Evolutionary conservation across 2,888 invertebrate species (phyloP), one percentile per base, ranked within the genome.

Genomic region (Caradrina clavipalpis): DNA sequence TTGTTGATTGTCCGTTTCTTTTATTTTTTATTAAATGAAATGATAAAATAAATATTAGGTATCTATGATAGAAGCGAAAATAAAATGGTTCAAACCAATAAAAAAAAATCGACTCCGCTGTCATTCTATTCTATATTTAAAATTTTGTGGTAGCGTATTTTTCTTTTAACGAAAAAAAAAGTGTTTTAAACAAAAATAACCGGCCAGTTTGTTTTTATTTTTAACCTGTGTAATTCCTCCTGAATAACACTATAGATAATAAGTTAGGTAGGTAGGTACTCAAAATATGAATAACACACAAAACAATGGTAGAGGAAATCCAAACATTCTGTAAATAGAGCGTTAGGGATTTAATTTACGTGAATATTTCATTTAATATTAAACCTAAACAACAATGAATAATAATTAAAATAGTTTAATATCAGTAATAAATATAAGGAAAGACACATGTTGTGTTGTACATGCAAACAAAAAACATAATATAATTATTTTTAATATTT

Each of bases 361-460:
- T 56, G 15, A 58, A 22, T 49, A n/a, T 54, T 45, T 45, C 7
- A 53, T 39, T 56, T 19, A 39, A 39, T 45, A 45, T 17, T 17
- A 71, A 22, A 49, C 8, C 1, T 57, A 63, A 63, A 47, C 13
- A 59, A 68, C 22, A 69, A 50, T 76, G 6, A 60, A 60, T 54
- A 11, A 42, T 15, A 1, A 54, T 57, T 45, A 15, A 47, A 39
- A 64, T 42, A 5, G n/a, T 49, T 39, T 58, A 66, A 55, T 47
- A 64, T 21, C n/a, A 47, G 21, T 31, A 59, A 17, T 17, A 39
- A 60, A 66, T 73, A 78, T 15, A 47, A 67, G 76, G 80, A 80
- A 78, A 71, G 17, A 17, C 45, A 17, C 71, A 75, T 70, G 69
- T 66, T 49, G 22, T 39, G 22, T 55, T 56, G 7, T 55, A 62